Evolutionary conservation across 2,113 vertebrate species (phyloP).

Genomic region (Athene noctua): DNA sequence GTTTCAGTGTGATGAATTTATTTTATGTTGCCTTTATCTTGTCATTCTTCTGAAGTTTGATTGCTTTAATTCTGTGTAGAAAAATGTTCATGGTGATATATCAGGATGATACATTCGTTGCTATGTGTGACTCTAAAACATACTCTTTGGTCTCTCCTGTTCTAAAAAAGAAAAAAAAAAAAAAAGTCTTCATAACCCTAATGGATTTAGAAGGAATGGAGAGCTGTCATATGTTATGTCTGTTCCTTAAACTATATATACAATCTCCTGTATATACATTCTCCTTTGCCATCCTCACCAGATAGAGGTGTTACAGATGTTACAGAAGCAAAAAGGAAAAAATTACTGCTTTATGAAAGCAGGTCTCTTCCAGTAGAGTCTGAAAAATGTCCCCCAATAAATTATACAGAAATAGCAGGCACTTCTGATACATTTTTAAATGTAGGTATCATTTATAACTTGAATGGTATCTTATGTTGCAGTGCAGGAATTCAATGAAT

Average conservation of each 20-base stretch:
- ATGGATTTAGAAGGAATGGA: background rate
- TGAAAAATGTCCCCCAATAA: background rate
- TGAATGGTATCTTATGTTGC: background rate
- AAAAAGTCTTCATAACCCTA: background rate
- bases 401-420: background rate
- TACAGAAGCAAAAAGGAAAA: background rate
- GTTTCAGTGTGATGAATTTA: background rate
- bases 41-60: background rate
- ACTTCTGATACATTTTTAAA: background rate
- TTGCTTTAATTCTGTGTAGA: background rate
- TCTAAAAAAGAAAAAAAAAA: background rate
- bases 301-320: background rate
- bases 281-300: background rate
- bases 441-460: background rate
- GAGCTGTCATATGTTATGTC: background rate
- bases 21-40: background rate
- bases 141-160: background rate
- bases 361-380: background rate
- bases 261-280: background rate
- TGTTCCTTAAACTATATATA: background rate
- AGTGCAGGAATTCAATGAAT: background rate
- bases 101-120: background rate
- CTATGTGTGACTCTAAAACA: background rate
- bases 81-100: background rate
- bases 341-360: background rate